Base-by-base conservation (phyloP, 2,888 invertebrate species). In the Tachina fera region DNA sequence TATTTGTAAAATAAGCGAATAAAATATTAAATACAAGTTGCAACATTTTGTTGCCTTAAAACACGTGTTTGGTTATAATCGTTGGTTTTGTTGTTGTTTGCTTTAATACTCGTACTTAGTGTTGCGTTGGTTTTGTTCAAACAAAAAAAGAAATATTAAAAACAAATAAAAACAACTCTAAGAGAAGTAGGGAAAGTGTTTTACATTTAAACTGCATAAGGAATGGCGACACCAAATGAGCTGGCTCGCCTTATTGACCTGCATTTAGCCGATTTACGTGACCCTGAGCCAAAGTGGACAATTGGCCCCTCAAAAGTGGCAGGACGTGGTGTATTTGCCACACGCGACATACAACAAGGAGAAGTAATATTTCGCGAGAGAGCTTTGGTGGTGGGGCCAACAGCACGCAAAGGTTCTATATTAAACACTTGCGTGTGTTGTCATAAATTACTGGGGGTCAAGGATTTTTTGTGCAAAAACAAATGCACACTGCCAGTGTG, bases 311-410 rank as follows among this genome's bases (percentile, higher is more conserved):
- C 96, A 0, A 89, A 92, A 19, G 90, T 95, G 9, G 95, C 95
- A 61, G 97, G 96, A 9, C 95, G 96, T 31, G 97, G 97, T 3
- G 91, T 97, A 3, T 94, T 96, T 88, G 96, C 96, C 19, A 94
- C 93, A 4, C 94, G 95, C 86, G 95, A 96, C 89, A 95, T 97
- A 58, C 91, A 93, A 80, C 90, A 93, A 45, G 96, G 96, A 53
- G 96, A 96, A 91, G 91, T 96, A 45, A 94, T 97, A 71, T 96
- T 96, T 89, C 93, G 94, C 13, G 97, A 97, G 90, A 93, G 93
- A 75, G 95, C 97, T 1, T 91, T 97, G 60, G 93, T 97, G 58
- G 91, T 95, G 70, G 97, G 97, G 0, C 96, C 96, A 0, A 94
- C 96, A 63, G 93, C 94, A 51, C 93, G 94, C 74, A 92, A 92